phyloP scores from a whole-genome alignment of 2,113 vertebrate genomes.

The Apus apus region DNA sequence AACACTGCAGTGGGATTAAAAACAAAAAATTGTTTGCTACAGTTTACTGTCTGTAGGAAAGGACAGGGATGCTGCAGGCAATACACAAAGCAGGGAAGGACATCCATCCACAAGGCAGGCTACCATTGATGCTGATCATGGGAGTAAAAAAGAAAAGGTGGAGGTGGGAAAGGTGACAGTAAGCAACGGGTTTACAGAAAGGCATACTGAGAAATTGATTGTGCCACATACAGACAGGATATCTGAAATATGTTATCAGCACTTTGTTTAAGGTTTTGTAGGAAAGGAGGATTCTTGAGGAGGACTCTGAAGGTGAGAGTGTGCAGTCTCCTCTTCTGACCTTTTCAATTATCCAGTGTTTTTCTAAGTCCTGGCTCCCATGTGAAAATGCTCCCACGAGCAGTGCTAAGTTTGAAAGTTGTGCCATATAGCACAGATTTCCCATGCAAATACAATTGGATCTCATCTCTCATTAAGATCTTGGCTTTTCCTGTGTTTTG shows the following conservation, averaged over 20 bases:
- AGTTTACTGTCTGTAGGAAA: not conserved
- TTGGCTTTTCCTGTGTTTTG: not conserved
- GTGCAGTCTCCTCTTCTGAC: not conserved
- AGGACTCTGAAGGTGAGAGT: not conserved
- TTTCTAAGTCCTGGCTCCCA: not conserved
- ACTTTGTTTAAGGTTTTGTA: not conserved
- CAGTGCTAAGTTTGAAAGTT: not conserved
- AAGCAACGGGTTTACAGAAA: not conserved
- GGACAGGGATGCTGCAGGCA: not conserved
- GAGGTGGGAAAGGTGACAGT: not conserved
- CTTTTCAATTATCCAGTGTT: not conserved
- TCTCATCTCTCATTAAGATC: not conserved
- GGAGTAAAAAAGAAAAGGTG: not conserved
- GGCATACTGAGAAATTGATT: not conserved
- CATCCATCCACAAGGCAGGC: not conserved
- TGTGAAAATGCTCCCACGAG: not conserved
- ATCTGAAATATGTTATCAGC: not conserved
- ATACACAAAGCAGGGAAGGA: not conserved
- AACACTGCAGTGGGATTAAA: not conserved
- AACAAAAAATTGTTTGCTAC: not conserved
- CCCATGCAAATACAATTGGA: not conserved
- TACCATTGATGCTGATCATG: not conserved
- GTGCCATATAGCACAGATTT: not conserved
- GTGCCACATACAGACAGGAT: not conserved
- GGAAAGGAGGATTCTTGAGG: not conserved